phyloP scores from a whole-genome alignment of 2,797 vertebrate genomes.

The Cyprinodon diabolis region DNA sequence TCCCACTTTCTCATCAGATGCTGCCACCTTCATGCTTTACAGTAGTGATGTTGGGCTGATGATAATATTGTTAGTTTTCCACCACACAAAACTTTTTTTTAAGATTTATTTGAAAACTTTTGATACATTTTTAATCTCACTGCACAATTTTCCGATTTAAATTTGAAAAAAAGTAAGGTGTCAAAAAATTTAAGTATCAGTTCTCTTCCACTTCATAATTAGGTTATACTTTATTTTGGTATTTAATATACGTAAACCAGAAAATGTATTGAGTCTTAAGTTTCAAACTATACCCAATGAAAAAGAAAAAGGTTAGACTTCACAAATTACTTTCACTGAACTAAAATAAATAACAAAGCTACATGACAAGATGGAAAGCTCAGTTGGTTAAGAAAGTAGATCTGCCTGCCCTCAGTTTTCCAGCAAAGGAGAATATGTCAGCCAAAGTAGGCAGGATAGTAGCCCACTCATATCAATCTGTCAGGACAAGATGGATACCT shows the following conservation, averaged over 20 bases:
- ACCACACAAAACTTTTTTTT: not conserved
- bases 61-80: not conserved
- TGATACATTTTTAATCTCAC: not conserved
- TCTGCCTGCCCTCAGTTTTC: slow-evolving; percentile 27
- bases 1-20: too few species aligned
- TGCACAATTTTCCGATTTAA: not conserved
- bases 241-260: not conserved
- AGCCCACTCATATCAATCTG: slow-evolving; percentile 47
- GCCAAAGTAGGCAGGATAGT: slow-evolving; percentile 21
- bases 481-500: slow-evolving; percentile 59
- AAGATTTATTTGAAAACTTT: not conserved
- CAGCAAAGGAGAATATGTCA: slow-evolving; percentile 15
- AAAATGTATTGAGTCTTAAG: not conserved
- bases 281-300: not conserved
- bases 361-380: slow-evolving; percentile 42
- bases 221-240: not conserved
- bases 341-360: slow-evolving; percentile 47
- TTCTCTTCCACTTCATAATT: not conserved
- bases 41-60: not conserved
- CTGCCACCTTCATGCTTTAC: too few species aligned
- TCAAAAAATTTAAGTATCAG: not conserved
- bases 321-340: not conserved
- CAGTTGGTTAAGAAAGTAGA: slow-evolving; percentile 31
- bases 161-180: too few species aligned
- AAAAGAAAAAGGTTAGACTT: not conserved